Evolutionary conservation across 2,113 vertebrate genomes (phyloP).

Genomic region (Eptesicus fuscus): DNA sequence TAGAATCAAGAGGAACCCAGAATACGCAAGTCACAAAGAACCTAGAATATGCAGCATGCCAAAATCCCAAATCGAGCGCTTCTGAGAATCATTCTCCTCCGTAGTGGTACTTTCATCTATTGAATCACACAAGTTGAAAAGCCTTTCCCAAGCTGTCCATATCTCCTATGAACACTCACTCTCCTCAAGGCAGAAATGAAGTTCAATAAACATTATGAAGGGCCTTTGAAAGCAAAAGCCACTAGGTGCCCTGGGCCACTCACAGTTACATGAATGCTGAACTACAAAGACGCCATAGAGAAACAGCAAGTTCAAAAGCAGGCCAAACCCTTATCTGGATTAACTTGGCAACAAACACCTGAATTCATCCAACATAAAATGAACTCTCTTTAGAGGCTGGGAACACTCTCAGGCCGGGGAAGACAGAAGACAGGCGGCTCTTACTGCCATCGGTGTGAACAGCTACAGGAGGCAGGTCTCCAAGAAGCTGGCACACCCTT

Average conservation of each 20-base stretch:
- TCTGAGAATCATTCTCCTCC: neutral
- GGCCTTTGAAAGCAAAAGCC: conserved; percentile 33
- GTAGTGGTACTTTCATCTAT: neutral
- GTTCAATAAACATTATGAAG: conserved; percentile 43
- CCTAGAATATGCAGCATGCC: neutral
- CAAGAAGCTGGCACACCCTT: conserved; percentile 1
- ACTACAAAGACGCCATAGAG: conserved; percentile 50
- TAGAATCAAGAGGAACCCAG: conserved; percentile 4
- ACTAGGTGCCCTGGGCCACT: neutral
- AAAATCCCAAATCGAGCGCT: neutral
- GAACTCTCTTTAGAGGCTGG: conserved; percentile 1
- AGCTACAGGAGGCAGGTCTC: neutral
- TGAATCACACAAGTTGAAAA: neutral
- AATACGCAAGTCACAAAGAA: neutral
- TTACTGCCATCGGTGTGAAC: neutral
- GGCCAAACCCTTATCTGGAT: conserved; percentile 56
- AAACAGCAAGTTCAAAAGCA: conserved; percentile 55
- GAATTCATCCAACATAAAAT: conserved; percentile 51
- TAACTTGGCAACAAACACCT: conserved; percentile 47
- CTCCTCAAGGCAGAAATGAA: conserved; percentile 38
- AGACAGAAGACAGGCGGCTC: neutral
- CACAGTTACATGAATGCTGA: neutral
- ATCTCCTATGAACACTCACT: neutral
- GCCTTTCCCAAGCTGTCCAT: neutral
- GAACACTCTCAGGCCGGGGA: neutral